Evolutionary conservation across 2,113 vertebrate species (phyloP), one percentile per base, ranked within the genome.

Genomic region (Neolamprologus sp.): DNA sequence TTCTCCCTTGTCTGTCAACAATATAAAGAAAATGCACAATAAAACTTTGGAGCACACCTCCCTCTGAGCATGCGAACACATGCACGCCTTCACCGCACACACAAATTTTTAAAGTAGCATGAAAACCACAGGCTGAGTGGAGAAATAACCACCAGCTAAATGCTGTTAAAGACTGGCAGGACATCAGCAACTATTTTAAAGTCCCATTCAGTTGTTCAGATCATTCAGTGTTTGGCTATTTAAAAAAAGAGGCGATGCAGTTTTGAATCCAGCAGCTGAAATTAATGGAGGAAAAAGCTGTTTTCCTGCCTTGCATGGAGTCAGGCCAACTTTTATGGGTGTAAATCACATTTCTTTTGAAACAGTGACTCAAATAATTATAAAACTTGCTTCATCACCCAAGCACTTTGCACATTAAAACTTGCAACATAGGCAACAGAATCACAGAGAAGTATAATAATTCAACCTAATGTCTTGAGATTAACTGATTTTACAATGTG

Each of bases 61-160:
- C 26, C 10, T 57, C 21, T 45, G 3, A 53, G 84, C 87, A 65
- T 81, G 86, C 23, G 37, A 40, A 80, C 21, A 83, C 85, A 85
- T 5, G 63, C 87, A 87, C 16, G 19, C 63, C 19, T 28, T 35
- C 58, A 49, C 45, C 23, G 12, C 85, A 82, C 40, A 83, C 49
- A 45, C 58, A 75, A 5, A 79, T 21, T 37, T 51, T 65, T 49
- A 87, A 68, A 65, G 47, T 45, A 0, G 82, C n/a, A 37, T 80
- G 16, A 26, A n/a, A n/a, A 30, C 42, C 85, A 45, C 71, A 82
- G 57, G 53, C 75, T 42, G 82, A 82, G 83, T 40, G 87, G 83
- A 80, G 86, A 65, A 85, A 82, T 63, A 90, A 85, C 80, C 87
- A 55, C 58, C 53, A 45, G 80, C 60, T 80, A 85, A 87, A 75